A percentile compares a stretch with the other conserved stretches of the same genome.
Evolutionary conservation across 1,140 invertebrate genomes (phyloP).

Genomic region (Goniozus legneri): DNA sequence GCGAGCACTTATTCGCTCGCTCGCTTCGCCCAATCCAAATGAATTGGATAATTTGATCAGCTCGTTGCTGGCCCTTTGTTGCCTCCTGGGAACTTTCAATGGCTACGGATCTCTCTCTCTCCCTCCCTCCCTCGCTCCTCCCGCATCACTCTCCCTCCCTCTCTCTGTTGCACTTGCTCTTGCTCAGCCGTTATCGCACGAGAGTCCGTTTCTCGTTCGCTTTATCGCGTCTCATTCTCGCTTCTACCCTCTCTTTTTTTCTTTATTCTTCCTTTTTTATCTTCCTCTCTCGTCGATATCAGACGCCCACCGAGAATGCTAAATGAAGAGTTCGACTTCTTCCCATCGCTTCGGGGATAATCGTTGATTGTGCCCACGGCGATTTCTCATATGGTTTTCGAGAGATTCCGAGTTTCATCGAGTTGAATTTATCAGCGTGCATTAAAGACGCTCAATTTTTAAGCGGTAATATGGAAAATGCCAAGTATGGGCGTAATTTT

Average conservation of each 20-base stretch:
- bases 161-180: neutral
- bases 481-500: too few species aligned
- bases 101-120: constrained; percentile 34
- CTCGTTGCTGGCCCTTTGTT: constrained; percentile 56
- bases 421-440: too few species aligned
- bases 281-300: constrained; percentile 22
- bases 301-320: constrained; percentile 16
- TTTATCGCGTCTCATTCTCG: constrained; percentile 21
- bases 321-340: constrained; percentile 19
- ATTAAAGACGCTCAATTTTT: too few species aligned
- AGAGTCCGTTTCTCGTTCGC: constrained; percentile 8
- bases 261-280: constrained; percentile 21
- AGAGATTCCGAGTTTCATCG: too few species aligned
- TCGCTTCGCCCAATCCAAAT: constrained; percentile 54
- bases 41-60: constrained; percentile 57
- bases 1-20: constrained; percentile 44
- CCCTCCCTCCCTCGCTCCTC: constrained; percentile 22
- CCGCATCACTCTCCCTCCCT: constrained; percentile 1
- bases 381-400: too few species aligned
- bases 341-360: too few species aligned
- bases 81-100: constrained; percentile 55
- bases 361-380: too few species aligned
- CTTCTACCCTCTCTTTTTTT: constrained; percentile 10
- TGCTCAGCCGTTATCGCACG: neutral
- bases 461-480: too few species aligned